phyloP scores from a whole-genome alignment of 2,888 invertebrate species.

The Hylaea fasciaria region DNA sequence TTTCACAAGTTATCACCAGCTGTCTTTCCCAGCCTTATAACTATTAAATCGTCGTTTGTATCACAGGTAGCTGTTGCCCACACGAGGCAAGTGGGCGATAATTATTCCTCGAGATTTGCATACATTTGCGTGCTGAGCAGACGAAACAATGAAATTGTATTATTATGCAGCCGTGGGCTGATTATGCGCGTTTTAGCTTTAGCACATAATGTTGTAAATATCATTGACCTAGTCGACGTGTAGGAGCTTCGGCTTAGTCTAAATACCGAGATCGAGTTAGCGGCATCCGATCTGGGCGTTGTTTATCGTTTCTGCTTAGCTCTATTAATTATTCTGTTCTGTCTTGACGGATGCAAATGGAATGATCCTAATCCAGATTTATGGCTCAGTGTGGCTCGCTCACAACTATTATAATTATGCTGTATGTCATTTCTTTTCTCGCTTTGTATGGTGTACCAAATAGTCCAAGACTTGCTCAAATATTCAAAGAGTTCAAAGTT shows the following conservation, averaged over 20 bases:
- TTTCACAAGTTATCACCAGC: slow-evolving; percentile 16
- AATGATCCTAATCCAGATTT: too few species aligned
- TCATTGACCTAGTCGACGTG: slow-evolving; percentile 40
- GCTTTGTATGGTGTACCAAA: too few species aligned
- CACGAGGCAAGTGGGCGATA: slow-evolving; percentile 34
- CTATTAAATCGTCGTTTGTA: slow-evolving; percentile 30
- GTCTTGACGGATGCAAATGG: slow-evolving; percentile 2
- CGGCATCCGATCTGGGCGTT: neutral
- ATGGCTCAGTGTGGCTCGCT: too few species aligned
- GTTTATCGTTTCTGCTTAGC: neutral
- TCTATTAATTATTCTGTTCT: neutral
- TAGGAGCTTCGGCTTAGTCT: slow-evolving; percentile 27
- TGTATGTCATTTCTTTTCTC: too few species aligned
- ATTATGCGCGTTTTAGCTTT: slow-evolving; percentile 38
- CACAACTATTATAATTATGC: too few species aligned
- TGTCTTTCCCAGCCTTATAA: slow-evolving; percentile 10
- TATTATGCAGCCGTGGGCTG: slow-evolving; percentile 49
- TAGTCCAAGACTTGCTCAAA: too few species aligned
- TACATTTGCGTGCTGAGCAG: slow-evolving; percentile 63
- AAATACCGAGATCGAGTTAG: slow-evolving; percentile 12
- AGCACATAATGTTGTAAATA: slow-evolving; percentile 42
- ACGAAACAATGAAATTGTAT: slow-evolving; percentile 62
- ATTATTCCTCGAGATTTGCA: slow-evolving; percentile 41
- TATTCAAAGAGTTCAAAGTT: too few species aligned
- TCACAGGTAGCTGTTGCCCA: slow-evolving; percentile 40